A percentile compares a stretch with the other conserved stretches of the same genome.
These are phyloP conservation scores for Ichneumoninae sp. DNA, from an alignment of 2,888 invertebrate species.

Conservation along the genomic window DNA sequence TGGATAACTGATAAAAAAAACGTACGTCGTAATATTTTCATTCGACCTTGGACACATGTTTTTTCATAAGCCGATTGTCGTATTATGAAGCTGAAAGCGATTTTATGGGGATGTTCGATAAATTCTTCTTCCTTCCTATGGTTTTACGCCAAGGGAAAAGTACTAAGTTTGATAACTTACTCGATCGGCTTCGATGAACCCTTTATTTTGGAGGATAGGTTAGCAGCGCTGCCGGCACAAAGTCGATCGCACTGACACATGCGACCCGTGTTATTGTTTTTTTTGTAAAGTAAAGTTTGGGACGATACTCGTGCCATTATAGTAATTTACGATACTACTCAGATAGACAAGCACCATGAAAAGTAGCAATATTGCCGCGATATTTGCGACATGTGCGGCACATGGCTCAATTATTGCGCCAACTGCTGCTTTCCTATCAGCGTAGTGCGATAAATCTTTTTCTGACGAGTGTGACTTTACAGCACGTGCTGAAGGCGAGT, in stretches of 20 bases:
- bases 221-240: constrained; percentile 1
- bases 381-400: too few species aligned
- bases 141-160: too few species aligned
- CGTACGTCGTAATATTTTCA: constrained; percentile 1
- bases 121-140: too few species aligned
- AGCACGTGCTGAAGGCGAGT: too few species aligned
- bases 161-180: background rate
- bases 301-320: too few species aligned
- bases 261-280: background rate
- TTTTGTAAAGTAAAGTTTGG: background rate
- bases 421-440: too few species aligned
- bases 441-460: too few species aligned
- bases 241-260: background rate
- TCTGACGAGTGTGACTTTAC: too few species aligned
- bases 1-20: background rate
- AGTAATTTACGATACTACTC: too few species aligned
- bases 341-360: too few species aligned
- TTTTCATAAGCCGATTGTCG: background rate
- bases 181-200: background rate
- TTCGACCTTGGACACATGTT: background rate
- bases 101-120: background rate
- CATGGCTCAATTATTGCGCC: too few species aligned
- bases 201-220: background rate
- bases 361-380: too few species aligned
- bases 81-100: background rate